Evolutionary conservation across 1,140 invertebrate species (phyloP).

Genomic region (Micrasema minimum): DNA sequence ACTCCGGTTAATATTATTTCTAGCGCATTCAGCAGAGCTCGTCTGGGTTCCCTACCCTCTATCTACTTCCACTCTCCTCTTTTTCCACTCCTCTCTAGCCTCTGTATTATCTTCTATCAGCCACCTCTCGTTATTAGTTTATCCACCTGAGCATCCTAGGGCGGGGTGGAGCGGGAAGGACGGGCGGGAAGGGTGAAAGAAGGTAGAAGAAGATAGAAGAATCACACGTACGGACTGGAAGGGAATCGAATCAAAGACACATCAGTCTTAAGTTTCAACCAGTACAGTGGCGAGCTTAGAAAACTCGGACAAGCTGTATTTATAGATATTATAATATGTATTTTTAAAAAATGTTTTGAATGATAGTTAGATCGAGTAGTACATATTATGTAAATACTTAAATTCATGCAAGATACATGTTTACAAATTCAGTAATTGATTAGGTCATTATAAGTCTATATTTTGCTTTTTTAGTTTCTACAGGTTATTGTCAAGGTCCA

Average conservation of each 20-base stretch:
- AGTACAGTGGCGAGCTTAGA: conserved; percentile 13
- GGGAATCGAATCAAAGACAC: conserved; percentile 44
- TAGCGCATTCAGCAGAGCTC: conserved; percentile 33
- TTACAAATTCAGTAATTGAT: too few species aligned
- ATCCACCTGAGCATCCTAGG: conserved; percentile 33
- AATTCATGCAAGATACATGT: too few species aligned
- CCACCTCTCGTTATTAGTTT: conserved; percentile 46
- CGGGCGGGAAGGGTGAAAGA: not conserved
- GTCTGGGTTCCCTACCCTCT: conserved; percentile 1
- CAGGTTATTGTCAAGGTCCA: too few species aligned
- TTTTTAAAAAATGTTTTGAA: too few species aligned
- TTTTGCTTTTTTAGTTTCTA: too few species aligned
- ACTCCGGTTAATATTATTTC: conserved; percentile 38
- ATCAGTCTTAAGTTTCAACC: conserved; percentile 18
- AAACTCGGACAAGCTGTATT: too few species aligned
- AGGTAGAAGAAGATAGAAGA: not conserved
- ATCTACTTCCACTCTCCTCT: too few species aligned
- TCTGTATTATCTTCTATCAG: conserved; percentile 1
- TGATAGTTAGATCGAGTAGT: too few species aligned
- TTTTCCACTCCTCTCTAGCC: too few species aligned
- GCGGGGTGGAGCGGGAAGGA: conserved; percentile 7
- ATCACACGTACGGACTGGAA: conserved; percentile 40
- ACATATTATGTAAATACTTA: too few species aligned
- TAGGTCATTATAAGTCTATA: too few species aligned
- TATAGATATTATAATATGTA: too few species aligned